Conservation (phyloP, 2,797 vertebrate genomes). For the Rhinella marina region DNA sequence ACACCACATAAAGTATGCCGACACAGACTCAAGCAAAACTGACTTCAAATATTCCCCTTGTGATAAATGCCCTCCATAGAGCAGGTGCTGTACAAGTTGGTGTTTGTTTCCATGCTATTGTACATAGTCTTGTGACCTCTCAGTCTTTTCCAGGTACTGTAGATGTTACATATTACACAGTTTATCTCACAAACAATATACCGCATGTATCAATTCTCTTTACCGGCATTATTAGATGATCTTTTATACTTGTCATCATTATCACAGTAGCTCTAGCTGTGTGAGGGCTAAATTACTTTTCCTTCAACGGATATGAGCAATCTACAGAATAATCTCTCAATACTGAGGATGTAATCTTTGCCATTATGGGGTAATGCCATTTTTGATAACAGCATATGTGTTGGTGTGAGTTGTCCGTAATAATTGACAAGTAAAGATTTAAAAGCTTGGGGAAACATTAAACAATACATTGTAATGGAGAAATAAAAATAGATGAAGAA, state of each 20-base stretch:
- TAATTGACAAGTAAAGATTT: constrained; percentile 21
- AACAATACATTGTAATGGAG: neutral
- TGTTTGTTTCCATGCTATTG: neutral
- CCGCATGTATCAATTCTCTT: constrained; percentile 49
- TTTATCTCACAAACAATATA: constrained; percentile 60
- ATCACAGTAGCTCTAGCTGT: constrained; percentile 60
- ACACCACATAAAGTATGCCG: too few species aligned
- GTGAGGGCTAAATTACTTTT: constrained; percentile 66
- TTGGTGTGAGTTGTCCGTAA: constrained; percentile 62
- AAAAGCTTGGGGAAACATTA: neutral
- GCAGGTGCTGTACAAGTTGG: too few species aligned
- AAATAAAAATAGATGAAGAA: neutral
- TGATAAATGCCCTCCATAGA: too few species aligned
- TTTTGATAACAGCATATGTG: constrained; percentile 64
- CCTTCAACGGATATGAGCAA: constrained; percentile 62
- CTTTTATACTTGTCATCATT: constrained; percentile 63
- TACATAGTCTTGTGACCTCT: neutral
- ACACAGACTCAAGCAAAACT: too few species aligned
- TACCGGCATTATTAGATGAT: constrained; percentile 60
- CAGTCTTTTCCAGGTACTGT: constrained; percentile 50
- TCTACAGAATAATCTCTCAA: constrained; percentile 62
- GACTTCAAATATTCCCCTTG: too few species aligned
- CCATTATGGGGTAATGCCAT: constrained; percentile 57
- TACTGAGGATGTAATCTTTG: constrained; percentile 59
- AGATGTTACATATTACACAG: constrained; percentile 41